Conservation (phyloP, 2,888 invertebrate genomes). For the Epinotia nisella region DNA sequence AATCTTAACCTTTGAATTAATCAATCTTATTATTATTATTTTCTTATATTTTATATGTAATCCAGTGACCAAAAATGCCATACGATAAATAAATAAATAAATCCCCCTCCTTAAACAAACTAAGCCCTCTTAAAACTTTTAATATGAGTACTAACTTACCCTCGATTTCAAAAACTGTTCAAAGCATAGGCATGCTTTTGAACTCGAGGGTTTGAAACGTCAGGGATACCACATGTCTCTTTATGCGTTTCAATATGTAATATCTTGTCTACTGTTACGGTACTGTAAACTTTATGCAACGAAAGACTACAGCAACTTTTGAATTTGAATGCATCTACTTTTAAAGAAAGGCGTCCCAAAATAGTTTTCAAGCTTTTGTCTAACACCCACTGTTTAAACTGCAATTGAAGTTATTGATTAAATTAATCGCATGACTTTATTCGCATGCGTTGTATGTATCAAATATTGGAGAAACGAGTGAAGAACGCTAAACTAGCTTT, state of each 20-base stretch:
- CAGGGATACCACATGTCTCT: background rate
- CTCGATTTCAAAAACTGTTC: no score
- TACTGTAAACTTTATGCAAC: background rate
- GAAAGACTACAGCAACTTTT: background rate
- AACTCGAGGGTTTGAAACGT: background rate
- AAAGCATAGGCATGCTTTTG: background rate
- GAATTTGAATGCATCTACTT: background rate
- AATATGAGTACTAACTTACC: no score
- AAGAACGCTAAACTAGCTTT: background rate
- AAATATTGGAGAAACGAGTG: background rate
- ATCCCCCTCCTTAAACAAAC: background rate
- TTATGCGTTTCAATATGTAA: no score
- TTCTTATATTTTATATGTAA: no score
- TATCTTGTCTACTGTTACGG: background rate
- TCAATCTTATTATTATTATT: no score
- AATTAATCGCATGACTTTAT: background rate
- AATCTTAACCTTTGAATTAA: no score
- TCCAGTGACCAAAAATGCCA: no score
- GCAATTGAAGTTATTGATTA: background rate
- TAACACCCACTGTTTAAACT: background rate
- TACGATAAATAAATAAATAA: no score
- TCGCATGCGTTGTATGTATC: background rate
- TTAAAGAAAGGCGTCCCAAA: constrained; percentile 3
- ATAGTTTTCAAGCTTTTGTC: background rate
- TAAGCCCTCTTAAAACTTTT: background rate